These are phyloP conservation scores for Anagyrus pseudococci DNA, from an alignment of 2,888 invertebrate species.

Conservation along the genomic window DNA sequence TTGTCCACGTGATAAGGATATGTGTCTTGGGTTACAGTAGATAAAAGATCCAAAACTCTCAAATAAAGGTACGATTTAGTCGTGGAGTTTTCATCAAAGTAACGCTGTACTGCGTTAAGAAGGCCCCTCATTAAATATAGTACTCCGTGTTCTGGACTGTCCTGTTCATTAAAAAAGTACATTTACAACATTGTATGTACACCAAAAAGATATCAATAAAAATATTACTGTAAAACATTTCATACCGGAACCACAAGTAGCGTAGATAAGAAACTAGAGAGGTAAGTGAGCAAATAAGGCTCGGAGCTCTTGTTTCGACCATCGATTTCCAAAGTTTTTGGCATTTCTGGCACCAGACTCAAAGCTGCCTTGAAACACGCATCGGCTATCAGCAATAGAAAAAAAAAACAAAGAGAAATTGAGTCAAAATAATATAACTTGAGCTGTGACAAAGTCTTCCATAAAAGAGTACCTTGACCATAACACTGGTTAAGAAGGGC, in stretches of 20 bases:
- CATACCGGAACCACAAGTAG: conserved; percentile 82
- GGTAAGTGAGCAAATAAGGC: conserved; percentile 72
- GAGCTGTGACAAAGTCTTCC: conserved; percentile 1
- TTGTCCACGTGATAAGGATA: conserved; percentile 87
- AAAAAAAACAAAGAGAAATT: too few species aligned
- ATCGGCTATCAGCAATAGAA: conserved; percentile 71
- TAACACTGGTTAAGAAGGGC: conserved; percentile 88
- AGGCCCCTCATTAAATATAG: conserved; percentile 82
- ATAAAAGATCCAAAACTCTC: conserved; percentile 78
- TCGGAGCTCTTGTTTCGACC: conserved; percentile 78
- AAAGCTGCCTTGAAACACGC: conserved; percentile 92
- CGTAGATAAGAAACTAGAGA: conserved; percentile 82
- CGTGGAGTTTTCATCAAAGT: conserved; percentile 74
- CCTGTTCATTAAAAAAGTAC: conserved; percentile 64
- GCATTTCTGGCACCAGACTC: conserved; percentile 79
- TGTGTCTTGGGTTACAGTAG: conserved; percentile 79
- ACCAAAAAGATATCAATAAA: not conserved
- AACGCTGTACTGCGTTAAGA: conserved; percentile 79
- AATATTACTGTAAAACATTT: conserved; percentile 1
- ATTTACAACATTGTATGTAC: not conserved
- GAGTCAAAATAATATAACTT: not conserved
- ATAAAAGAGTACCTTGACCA: conserved; percentile 78
- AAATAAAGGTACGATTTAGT: conserved; percentile 75
- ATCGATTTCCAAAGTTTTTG: conserved; percentile 74
- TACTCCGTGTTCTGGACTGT: conserved; percentile 88